A percentile compares a stretch with the other conserved stretches of the same genome.
Conservation (phyloP, 2,797 vertebrate genomes). For the Rhinoraja longicauda region DNA sequence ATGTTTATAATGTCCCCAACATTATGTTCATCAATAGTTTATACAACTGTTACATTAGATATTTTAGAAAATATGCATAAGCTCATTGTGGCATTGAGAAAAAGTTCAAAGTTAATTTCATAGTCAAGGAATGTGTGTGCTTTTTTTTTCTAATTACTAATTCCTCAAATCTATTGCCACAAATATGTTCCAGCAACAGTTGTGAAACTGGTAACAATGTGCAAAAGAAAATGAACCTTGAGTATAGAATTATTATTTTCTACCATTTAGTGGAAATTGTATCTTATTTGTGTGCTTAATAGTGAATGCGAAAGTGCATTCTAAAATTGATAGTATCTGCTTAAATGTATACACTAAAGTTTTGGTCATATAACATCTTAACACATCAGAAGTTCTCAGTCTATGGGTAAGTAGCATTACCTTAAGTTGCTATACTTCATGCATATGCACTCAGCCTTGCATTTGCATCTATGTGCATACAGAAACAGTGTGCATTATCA, state of each 20-base stretch:
- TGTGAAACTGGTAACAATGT: neutral
- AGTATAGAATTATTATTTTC: neutral
- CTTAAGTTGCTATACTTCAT: neutral
- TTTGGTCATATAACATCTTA: neutral
- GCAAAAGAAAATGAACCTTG: neutral
- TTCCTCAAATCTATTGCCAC: neutral
- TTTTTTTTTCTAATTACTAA: neutral
- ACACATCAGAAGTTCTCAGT: neutral
- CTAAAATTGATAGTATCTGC: neutral
- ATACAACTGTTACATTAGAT: neutral
- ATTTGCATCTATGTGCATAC: neutral
- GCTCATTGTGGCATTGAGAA: neutral
- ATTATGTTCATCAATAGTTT: neutral
- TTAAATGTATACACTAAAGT: neutral
- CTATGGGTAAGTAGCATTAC: neutral
- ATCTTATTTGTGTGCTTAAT: neutral
- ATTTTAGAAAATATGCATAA: neutral
- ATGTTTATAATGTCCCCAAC: conserved; percentile 4
- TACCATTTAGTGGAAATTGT: neutral
- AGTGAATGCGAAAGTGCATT: neutral
- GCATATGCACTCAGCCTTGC: neutral
- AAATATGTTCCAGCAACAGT: neutral
- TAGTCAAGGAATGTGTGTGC: neutral
- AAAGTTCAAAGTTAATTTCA: neutral
- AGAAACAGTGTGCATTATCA: neutral